phyloP scores from a whole-genome alignment of 2,113 vertebrate genomes.

The Neofelis nebulosa region DNA sequence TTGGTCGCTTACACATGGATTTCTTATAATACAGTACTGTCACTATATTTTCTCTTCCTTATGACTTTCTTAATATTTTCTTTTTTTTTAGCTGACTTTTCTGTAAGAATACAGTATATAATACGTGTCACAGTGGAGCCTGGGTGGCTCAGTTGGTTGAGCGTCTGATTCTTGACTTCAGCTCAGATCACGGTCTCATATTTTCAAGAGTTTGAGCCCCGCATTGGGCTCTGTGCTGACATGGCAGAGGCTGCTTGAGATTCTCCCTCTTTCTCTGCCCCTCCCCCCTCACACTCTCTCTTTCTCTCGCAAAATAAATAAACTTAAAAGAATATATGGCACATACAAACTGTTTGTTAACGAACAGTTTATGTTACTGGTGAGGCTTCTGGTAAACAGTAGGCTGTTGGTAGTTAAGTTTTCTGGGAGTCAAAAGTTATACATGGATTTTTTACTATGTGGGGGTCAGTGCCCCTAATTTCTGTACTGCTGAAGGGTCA shows the following conservation, averaged over 20 bases:
- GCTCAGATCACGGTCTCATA: no score
- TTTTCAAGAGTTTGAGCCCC: no score
- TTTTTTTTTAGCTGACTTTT: neutral
- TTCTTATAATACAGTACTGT: neutral
- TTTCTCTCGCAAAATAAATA: no score
- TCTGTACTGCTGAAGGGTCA: neutral
- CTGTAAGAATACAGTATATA: neutral
- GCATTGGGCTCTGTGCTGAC: no score
- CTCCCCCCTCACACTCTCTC: no score
- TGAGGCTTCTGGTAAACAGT: neutral
- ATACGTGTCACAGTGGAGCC: no score
- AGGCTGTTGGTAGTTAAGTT: neutral
- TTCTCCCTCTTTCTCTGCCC: no score
- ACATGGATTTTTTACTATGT: neutral
- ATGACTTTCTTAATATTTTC: neutral
- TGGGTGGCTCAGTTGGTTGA: no score
- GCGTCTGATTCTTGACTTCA: no score
- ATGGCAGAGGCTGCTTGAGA: no score
- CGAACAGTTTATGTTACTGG: neutral
- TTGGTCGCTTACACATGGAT: accelerated
- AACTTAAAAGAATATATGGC: no score
- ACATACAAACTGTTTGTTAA: neutral
- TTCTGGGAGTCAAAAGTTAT: neutral
- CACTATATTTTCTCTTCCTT: neutral
- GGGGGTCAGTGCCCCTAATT: neutral